phyloP scores from a whole-genome alignment of 2,113 vertebrate genomes.

The Spermophilus dauricus region DNA sequence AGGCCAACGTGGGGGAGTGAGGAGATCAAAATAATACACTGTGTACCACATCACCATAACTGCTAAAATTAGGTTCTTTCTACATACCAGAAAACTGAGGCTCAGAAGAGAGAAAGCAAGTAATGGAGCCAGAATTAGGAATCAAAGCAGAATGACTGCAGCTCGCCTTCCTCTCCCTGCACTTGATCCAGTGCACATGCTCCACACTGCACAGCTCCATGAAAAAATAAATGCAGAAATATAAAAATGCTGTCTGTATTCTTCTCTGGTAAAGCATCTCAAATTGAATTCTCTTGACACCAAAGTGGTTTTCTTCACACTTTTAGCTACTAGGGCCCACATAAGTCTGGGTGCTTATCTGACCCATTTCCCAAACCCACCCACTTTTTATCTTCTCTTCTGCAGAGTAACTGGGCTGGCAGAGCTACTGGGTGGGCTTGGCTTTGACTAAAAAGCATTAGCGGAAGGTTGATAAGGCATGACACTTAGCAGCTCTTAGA shows the following conservation, averaged over 20 bases:
- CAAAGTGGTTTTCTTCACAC: not conserved
- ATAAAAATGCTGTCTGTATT: not conserved
- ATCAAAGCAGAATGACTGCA: not conserved
- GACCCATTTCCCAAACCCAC: not conserved
- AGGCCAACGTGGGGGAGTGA: fast-evolving
- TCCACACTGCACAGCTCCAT: not conserved
- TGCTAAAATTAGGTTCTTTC: not conserved
- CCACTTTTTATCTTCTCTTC: not conserved
- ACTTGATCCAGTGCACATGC: too few species aligned
- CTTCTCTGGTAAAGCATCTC: not conserved
- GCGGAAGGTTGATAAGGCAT: not conserved
- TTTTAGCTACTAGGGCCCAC: not conserved
- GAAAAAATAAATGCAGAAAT: not conserved
- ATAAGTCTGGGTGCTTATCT: not conserved
- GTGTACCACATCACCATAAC: not conserved
- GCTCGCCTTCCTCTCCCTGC: not conserved
- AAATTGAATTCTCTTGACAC: not conserved
- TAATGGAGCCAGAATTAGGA: not conserved
- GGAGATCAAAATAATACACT: not conserved
- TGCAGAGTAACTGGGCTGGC: too few species aligned
- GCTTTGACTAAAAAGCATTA: not conserved
- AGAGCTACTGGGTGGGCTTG: not conserved
- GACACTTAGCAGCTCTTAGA: not conserved
- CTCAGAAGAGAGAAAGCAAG: not conserved
- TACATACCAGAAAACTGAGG: not conserved